Base-by-base conservation (phyloP, 2,888 invertebrate genomes). In the Caprella mutica region DNA sequence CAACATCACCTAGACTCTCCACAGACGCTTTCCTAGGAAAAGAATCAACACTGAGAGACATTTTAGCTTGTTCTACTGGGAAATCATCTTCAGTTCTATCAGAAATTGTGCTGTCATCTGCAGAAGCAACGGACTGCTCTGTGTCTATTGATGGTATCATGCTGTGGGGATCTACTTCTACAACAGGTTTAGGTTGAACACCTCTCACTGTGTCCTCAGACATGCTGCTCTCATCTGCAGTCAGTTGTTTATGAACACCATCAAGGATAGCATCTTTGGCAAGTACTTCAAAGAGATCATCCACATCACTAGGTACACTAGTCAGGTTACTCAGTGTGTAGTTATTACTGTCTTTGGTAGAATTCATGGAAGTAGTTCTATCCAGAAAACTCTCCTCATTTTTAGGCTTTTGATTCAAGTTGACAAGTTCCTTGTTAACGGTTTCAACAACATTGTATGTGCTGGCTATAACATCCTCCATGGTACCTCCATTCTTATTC, bases 1-100 rank as follows among this genome's bases (percentile, higher is more conserved):
- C 63, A 8, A 58, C 55, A 29, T 63, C 63, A 6, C 63, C 63
- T 2, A 63, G 55, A 21, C 63, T 63, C 33, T 63, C 63, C 50
- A 52, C 55, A 2, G 63, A 63, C 12, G 63, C 63, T 19, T 59
- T 59, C 24, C 63, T 51, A 14, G 63, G 59, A 12, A 38, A 19
- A 24, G n/a, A 8, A 12, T 14, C 17, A 2, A 12, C 29, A 23
- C n/a, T 33, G 19, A 39, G 23, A 6, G 26, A 6, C 24, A 4
- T 5, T 27, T 17, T 9, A 33, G 21, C 21, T 26, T 48, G 23
- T n/a, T 12, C 24, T 12, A 14, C 27, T n/a, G n/a, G 48, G 21
- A 57, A 39, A 29, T 54, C 52, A 23, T 40, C 43, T 26, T 63
- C 63, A 21, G 58, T 35, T 24, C 26, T 26, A 5, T 44, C 26